Evolutionary conservation across 2,113 vertebrate species (phyloP), one percentile per base, ranked within the genome.

Genomic region (Apodemus sylvaticus): DNA sequence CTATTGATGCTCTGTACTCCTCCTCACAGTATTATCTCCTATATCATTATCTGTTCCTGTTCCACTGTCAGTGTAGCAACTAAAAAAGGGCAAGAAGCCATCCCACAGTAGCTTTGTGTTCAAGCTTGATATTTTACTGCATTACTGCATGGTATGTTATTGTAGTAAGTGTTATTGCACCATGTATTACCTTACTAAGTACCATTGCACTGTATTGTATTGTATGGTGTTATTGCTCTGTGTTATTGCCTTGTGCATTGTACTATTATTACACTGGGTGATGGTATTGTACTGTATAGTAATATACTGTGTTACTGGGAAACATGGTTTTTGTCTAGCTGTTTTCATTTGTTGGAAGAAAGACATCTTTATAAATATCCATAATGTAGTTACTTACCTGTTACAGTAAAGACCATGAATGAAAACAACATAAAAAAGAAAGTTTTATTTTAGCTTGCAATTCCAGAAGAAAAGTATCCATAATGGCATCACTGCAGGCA

Each of bases 1-100:
- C 19, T 8, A 1, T 94, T 58, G 22, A 55, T 34, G 12, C 14
- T 55, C 39, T 89, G 36, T 45, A 6, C 19, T 55, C 5, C 6
- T 42, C 10, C 3, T 34, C 13, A 45, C 19, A 20, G 34, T 74
- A 34, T 17, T 17, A 13, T 4, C 39, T 73, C 3, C 17, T 71
- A 0, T 13, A 9, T n/a, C 31, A 48, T 3, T 6, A 0, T 7
- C 5, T 26, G 10, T 42, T 22, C 53, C 8, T 0, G 0, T 55
- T 10, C 10, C 17, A 39, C 29, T 51, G 51, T 60, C 5, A 31
- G 5, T 31, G 55, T 13, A 34, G 22, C 66, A 24, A 64, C 39
- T 60, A n/a, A 83, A 19, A 19, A 64, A 12, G 60, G 36, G 1
- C 60, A 48, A 39, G 36, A n/a, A 62, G 6, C 10, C 17, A 39